Evolutionary conservation across 1,140 invertebrate species (phyloP).

Genomic region (Apis laboriosa): DNA sequence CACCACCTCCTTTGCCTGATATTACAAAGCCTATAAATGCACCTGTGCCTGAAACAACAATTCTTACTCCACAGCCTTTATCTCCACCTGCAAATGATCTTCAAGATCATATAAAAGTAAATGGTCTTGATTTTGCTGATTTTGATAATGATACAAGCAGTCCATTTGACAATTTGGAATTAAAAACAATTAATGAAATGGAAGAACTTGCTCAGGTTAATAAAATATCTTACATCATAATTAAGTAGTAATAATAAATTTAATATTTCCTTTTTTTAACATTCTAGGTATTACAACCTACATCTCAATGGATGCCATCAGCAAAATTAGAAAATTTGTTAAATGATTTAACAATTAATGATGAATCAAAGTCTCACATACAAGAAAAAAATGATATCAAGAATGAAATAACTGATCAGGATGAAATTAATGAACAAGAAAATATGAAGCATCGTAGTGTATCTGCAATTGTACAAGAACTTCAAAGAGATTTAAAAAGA

Average conservation of each 20-base stretch:
- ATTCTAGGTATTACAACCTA: conserved; percentile 75
- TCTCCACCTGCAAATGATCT: conserved; percentile 71
- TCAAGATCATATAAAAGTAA: conserved; percentile 69
- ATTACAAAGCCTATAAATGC: conserved; percentile 81
- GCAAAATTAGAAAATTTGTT: conserved; percentile 73
- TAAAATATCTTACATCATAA: not conserved
- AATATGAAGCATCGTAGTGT: conserved; percentile 85
- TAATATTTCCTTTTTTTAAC: conserved; percentile 1
- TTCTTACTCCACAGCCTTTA: conserved; percentile 75
- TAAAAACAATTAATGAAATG: conserved; percentile 95
- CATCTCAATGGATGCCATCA: conserved; percentile 73
- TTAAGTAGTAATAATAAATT: not conserved
- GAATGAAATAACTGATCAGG: conserved; percentile 66
- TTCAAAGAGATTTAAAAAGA: conserved; percentile 85
- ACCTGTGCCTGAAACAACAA: conserved; percentile 72
- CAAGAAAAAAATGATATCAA: conserved; percentile 65
- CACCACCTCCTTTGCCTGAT: conserved; percentile 67
- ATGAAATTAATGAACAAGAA: conserved; percentile 72
- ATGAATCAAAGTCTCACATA: conserved; percentile 45
- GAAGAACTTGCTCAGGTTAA: conserved; percentile 89
- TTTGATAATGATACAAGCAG: conserved; percentile 94
- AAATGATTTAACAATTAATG: conserved; percentile 69
- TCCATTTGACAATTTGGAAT: conserved; percentile 94
- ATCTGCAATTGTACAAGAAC: conserved; percentile 86
- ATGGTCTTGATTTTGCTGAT: conserved; percentile 86